Percentiles rank a stretch among this genome's conserved stretches.
Evolutionary conservation across 2,797 vertebrate species (phyloP).

Genomic region (Nannoperca australis): DNA sequence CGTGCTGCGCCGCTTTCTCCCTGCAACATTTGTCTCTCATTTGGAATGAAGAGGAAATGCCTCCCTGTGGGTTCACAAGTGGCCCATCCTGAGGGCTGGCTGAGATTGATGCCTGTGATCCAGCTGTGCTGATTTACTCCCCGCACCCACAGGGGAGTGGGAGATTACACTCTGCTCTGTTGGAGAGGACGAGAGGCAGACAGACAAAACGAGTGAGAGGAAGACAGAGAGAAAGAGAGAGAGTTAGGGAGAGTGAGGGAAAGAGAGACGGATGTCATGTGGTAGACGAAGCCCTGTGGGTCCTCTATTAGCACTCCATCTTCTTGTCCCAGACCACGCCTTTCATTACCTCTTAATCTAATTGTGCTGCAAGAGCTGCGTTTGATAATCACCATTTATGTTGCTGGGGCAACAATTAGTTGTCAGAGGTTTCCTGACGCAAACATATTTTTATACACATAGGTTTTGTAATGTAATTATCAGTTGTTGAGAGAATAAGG

Average conservation of each 20-base stretch:
- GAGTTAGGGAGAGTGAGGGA: conserved; percentile 37
- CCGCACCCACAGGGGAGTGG: conserved; percentile 73
- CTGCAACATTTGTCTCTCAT: conserved; percentile 82
- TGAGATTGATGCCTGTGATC: conserved; percentile 87
- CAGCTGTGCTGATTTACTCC: conserved; percentile 87
- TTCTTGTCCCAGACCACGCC: conserved; percentile 65
- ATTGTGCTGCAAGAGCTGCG: conserved; percentile 52
- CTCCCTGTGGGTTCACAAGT: conserved; percentile 82
- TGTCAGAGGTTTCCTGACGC: neutral
- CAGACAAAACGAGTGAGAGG: conserved; percentile 50
- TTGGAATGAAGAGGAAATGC: conserved; percentile 81
- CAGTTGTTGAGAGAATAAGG: too few species aligned
- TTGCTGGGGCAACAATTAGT: neutral
- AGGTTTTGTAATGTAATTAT: neutral
- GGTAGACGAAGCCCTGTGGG: conserved; percentile 69
- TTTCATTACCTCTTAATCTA: conserved; percentile 66
- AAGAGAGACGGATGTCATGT: conserved; percentile 60
- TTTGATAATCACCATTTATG: conserved; percentile 62
- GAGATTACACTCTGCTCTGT: conserved; percentile 83
- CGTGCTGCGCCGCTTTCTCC: conserved; percentile 46
- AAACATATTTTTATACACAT: neutral
- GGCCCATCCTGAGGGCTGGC: conserved; percentile 81
- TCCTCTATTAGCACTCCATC: conserved; percentile 68
- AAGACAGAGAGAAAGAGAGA: neutral
- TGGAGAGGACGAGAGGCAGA: conserved; percentile 67